Conservation (phyloP, 2,113 vertebrate species). For the Xenopus tropicalis region DNA sequence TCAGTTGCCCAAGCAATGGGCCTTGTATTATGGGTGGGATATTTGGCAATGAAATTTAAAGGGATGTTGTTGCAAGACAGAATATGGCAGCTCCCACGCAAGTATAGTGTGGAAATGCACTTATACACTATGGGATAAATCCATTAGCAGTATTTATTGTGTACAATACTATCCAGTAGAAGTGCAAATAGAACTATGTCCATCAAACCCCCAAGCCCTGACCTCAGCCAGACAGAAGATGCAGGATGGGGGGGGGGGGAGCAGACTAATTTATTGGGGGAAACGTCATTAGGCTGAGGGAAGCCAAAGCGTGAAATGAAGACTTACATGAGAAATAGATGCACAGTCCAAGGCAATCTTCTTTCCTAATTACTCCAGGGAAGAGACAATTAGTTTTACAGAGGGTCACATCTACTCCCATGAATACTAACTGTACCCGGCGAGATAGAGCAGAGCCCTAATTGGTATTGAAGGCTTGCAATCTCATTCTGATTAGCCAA, state of each 20-base stretch:
- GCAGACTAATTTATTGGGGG: slow-evolving; percentile 20
- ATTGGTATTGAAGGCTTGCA: background rate
- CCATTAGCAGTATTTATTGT: background rate
- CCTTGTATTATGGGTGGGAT: too few species aligned
- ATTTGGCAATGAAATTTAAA: too few species aligned
- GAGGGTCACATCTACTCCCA: slow-evolving; percentile 36
- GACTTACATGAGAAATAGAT: slow-evolving; percentile 37
- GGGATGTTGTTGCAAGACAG: too few species aligned
- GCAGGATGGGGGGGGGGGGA: background rate
- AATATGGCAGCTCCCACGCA: too few species aligned
- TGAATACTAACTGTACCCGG: background rate
- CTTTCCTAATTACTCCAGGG: slow-evolving; percentile 38
- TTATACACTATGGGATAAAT: too few species aligned
- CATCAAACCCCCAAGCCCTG: slow-evolving; percentile 2
- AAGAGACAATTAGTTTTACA: slow-evolving; percentile 36
- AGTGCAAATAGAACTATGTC: background rate
- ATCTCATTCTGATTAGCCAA: background rate
- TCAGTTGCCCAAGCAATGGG: too few species aligned
- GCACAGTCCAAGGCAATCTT: slow-evolving; percentile 36
- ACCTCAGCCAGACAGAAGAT: slow-evolving; percentile 12
- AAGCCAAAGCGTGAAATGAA: slow-evolving; percentile 41
- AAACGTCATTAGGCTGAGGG: slow-evolving; percentile 23
- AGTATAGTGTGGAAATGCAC: too few species aligned
- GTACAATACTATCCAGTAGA: too few species aligned
- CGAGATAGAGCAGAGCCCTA: background rate